These are phyloP conservation scores for Hippocampus zosterae DNA, from an alignment of 2,113 vertebrate species.

Conservation along the genomic window DNA sequence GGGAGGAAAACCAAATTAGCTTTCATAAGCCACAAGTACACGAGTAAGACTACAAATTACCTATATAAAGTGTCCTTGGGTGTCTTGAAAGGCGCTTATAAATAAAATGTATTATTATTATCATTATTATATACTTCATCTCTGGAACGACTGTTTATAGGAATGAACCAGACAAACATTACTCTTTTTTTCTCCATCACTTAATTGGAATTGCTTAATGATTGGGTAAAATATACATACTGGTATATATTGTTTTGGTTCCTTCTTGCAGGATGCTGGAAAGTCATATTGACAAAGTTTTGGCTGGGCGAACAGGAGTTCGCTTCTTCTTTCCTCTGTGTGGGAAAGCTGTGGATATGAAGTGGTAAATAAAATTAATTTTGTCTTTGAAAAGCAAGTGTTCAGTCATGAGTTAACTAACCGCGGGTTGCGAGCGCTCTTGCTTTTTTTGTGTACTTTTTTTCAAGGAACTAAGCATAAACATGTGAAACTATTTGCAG, in stretches of 20 bases:
- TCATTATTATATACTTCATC: too few relatives aligned
- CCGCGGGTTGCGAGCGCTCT: neutral
- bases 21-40: constrained; percentile 77
- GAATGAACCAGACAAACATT: neutral
- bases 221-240: too few relatives aligned
- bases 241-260: neutral
- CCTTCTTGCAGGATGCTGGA: constrained; percentile 69
- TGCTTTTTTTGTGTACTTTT: neutral
- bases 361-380: constrained; percentile 49
- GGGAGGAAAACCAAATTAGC: constrained; percentile 64
- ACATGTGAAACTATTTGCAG: too few relatives aligned
- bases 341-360: constrained; percentile 93
- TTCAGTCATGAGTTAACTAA: neutral
- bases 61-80: too few relatives aligned
- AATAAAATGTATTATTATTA: too few relatives aligned
- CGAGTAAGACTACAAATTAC: constrained; percentile 59
- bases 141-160: neutral
- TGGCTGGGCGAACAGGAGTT: constrained; percentile 67
- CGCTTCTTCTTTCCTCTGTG: constrained; percentile 87
- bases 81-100: too few relatives aligned
- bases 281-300: constrained; percentile 74
- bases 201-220: neutral
- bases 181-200: neutral
- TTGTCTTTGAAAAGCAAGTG: neutral
- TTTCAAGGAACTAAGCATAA: too few relatives aligned